A percentile compares a stretch with the other conserved stretches of the same genome.
phyloP scores from a whole-genome alignment of 2,797 vertebrate species.

The Octomys mimax region DNA sequence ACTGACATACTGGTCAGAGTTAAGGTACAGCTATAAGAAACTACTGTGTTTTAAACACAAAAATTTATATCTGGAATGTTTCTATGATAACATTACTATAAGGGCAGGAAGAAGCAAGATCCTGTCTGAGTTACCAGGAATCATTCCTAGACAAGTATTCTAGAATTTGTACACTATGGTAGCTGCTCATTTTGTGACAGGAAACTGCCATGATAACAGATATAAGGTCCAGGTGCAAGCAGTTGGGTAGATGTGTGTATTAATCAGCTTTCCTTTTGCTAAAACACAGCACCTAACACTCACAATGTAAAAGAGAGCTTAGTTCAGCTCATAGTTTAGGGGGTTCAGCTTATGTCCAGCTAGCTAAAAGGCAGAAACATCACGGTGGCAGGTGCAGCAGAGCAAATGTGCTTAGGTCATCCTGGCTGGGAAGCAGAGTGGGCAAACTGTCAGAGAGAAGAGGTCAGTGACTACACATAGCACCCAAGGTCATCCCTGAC shows the following conservation, averaged over 20 bases:
- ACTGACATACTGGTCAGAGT: neutral
- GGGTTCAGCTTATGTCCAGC: neutral
- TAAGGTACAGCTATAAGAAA: neutral
- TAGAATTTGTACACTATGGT: neutral
- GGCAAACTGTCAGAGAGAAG: neutral
- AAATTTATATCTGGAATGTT: neutral
- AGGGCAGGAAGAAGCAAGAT: neutral
- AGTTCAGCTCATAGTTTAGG: neutral
- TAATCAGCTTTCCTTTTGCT: neutral
- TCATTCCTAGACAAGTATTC: neutral
- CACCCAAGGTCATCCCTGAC: neutral
- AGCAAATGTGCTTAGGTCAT: neutral
- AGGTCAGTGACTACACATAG: neutral
- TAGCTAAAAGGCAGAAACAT: neutral
- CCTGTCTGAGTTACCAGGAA: neutral
- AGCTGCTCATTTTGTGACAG: neutral
- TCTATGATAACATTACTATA: neutral
- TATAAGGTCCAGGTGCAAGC: neutral
- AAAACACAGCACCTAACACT: neutral
- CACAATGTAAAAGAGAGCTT: neutral
- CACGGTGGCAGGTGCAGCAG: neutral
- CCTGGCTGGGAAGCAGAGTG: neutral
- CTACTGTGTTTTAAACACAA: conserved; percentile 29
- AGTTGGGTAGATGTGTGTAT: neutral
- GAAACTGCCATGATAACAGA: neutral